Evolutionary conservation across 2,113 vertebrate species (phyloP).

Genomic region (Gymnobelideus leadbeateri): DNA sequence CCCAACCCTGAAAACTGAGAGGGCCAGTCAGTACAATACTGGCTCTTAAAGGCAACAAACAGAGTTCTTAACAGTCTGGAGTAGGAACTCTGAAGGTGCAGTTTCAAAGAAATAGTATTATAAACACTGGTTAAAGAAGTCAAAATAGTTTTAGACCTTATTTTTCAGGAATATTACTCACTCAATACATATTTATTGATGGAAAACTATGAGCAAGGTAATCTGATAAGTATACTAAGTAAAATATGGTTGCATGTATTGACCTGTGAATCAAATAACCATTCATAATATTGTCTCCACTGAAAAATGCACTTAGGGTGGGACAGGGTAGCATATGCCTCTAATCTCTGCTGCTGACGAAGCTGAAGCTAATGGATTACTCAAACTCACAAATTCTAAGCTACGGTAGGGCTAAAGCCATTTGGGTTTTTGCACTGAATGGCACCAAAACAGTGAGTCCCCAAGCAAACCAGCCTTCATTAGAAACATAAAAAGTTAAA

Average conservation of each 20-base stretch:
- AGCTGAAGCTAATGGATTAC: background rate
- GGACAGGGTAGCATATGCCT: background rate
- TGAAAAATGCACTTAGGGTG: background rate
- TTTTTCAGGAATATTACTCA: slow-evolving; percentile 24
- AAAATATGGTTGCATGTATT: slow-evolving; percentile 15
- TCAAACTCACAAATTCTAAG: background rate
- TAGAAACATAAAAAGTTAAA: background rate
- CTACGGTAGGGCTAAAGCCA: background rate
- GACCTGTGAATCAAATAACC: slow-evolving; percentile 18
- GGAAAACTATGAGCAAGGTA: slow-evolving; percentile 18
- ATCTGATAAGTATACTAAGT: slow-evolving; percentile 15
- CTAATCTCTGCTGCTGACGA: background rate
- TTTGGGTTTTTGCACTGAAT: background rate
- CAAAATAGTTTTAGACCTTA: slow-evolving; percentile 31
- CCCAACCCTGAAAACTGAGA: background rate
- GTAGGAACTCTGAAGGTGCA: slow-evolving; percentile 16
- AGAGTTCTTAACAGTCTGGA: background rate
- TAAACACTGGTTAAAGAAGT: background rate
- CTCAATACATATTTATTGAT: slow-evolving; percentile 22
- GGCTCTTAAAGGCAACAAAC: slow-evolving; percentile 25
- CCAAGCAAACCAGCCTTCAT: background rate
- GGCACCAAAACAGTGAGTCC: background rate
- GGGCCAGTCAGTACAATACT: background rate
- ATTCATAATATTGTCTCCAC: slow-evolving; percentile 1
- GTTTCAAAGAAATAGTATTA: slow-evolving; percentile 33